A percentile compares a stretch with the other conserved stretches of the same genome.
These are phyloP conservation scores for Corythornis leucogaster DNA, from an alignment of 2,797 vertebrate genomes.

Conservation along the genomic window DNA sequence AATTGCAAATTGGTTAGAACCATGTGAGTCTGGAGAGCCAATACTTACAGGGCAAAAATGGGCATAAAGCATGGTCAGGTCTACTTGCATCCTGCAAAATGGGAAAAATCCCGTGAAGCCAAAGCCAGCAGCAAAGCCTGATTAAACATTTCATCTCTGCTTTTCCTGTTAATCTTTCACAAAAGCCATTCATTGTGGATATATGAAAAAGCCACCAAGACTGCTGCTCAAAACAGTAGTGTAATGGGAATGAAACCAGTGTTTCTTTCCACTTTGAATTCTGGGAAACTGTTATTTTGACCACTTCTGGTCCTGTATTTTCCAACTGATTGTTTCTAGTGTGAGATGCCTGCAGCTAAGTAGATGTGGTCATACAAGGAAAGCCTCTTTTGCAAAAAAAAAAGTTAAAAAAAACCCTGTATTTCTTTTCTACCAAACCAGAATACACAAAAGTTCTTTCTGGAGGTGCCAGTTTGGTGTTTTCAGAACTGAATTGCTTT, in stretches of 20 bases:
- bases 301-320: not conserved
- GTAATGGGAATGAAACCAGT: not conserved
- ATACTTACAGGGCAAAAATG: not conserved
- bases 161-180: not conserved
- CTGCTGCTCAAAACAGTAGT: not conserved
- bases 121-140: not conserved
- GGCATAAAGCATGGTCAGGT: not conserved
- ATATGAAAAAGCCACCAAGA: not conserved
- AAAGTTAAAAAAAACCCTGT: rapidly evolving
- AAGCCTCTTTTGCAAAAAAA: not conserved
- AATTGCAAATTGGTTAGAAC: not conserved
- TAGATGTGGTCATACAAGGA: not conserved
- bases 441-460: not conserved
- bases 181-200: not conserved
- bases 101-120: not conserved
- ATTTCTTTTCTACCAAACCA: not conserved
- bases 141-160: not conserved
- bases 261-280: not conserved
- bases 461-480: not conserved
- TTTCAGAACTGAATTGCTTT: not conserved
- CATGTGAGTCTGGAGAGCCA: not conserved
- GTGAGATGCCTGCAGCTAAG: not conserved
- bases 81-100: not conserved
- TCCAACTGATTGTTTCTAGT: not conserved
- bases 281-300: not conserved